Base-by-base conservation (phyloP, 2,797 vertebrate genomes). In the Sphenodon punctatus region DNA sequence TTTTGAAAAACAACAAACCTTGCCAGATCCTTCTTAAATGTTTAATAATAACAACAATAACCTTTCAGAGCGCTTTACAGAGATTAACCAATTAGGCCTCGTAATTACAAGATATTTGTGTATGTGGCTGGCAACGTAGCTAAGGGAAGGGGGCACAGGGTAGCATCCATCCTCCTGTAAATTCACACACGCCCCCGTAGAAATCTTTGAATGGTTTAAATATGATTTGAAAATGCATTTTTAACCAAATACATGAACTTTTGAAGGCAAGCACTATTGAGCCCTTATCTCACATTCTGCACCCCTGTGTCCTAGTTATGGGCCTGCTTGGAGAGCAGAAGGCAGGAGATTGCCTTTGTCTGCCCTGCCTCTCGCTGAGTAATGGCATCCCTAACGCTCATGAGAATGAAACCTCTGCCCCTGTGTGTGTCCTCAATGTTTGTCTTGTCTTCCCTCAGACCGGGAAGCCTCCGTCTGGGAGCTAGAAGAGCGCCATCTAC, bases 381-480 rank as follows among this genome's bases (percentile, higher is more conserved):
- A 19, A 51, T 39, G n/a, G 36, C 42, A 8, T 73, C 1, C 1
- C 56, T 16, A 0, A 1, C 48, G 48, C 72, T 84, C 11, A 30
- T 67, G 41, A 38, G 22, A 46, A 20, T 45, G 34, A 55, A 2
- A 14, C 30, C 38, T 49, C 14, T 51, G 6, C 30, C 12, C 10
- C 11, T 15, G 45, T 74, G 41, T n/a, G 39, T 48, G 51, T 48
- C 63, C 4, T 76, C 30, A 65, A 61, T 59, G 80, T 53, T 30
- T 36, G 67, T 36, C 5, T n/a, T 59, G 63, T 65, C 22, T 79
- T 71, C 65, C n/a, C 13, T 23, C 88, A 99, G 99, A 98, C 36
- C 94, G 97, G 4, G 99, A 99, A 90, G 97, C 95, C 0, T 95
- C 94, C 0, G 92, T 98, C 36, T 99, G 99, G 99, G 98, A 98